Evolutionary conservation across 2,797 vertebrate genomes (phyloP).

Genomic region (Caiman crocodilus): DNA sequence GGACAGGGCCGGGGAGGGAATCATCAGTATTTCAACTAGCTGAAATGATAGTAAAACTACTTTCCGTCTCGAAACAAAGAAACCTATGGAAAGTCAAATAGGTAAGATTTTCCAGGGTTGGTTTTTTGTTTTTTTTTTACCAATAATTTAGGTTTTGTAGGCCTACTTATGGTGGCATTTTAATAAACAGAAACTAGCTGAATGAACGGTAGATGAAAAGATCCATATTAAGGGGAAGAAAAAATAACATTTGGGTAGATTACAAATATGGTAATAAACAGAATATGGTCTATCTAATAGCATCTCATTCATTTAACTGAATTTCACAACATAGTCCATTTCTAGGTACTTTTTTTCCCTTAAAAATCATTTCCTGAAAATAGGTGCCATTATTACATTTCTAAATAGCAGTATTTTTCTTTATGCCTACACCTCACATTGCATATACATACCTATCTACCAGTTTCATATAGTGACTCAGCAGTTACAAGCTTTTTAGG

Average conservation of each 20-base stretch:
- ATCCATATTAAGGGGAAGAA: neutral
- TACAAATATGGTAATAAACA: too few species aligned
- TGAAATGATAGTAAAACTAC: neutral
- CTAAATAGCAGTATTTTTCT: neutral
- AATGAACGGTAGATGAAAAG: neutral
- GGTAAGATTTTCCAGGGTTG: neutral
- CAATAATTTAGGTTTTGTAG: neutral
- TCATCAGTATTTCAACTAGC: neutral
- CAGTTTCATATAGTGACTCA: slow-evolving; percentile 51
- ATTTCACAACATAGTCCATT: neutral
- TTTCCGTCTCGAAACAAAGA: neutral
- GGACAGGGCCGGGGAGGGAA: neutral
- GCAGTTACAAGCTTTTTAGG: slow-evolving; percentile 42
- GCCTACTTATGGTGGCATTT: neutral
- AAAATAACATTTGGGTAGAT: too few species aligned
- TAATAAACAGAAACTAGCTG: neutral
- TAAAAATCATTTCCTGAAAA: neutral
- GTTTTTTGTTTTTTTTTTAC: neutral
- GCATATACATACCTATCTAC: neutral
- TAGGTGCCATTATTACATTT: neutral
- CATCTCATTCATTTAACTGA: neutral
- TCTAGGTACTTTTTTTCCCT: neutral
- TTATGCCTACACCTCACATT: neutral
- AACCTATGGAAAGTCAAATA: neutral
- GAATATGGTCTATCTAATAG: neutral